Conservation (phyloP, 2,113 vertebrate species). For the Pantherophis guttatus region DNA sequence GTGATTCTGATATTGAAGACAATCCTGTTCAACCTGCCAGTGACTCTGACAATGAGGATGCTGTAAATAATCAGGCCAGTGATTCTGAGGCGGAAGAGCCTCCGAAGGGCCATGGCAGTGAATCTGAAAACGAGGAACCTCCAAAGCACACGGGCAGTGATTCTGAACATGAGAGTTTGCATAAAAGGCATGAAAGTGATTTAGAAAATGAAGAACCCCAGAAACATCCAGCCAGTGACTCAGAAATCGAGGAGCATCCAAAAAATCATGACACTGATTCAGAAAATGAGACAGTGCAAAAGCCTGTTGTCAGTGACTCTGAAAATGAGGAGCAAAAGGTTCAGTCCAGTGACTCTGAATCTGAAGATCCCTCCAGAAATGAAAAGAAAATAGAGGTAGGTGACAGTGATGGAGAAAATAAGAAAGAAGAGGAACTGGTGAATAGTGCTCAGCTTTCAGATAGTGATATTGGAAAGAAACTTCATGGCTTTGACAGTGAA, state of each 20-base stretch:
- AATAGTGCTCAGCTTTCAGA: conserved; percentile 61
- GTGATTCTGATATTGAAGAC: conserved; percentile 74
- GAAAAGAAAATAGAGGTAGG: conserved; percentile 74
- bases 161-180: conserved; percentile 62
- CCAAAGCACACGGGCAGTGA: conserved; percentile 50
- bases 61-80: conserved; percentile 68
- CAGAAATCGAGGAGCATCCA: conserved; percentile 50
- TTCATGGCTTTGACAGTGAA: conserved; percentile 73
- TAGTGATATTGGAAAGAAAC: conserved; percentile 52
- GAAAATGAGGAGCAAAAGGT: conserved; percentile 56
- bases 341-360: conserved; percentile 63
- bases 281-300: conserved; percentile 44
- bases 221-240: conserved; percentile 60
- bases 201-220: conserved; percentile 64
- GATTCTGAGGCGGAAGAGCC: conserved; percentile 76
- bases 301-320: conserved; percentile 56
- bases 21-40: conserved; percentile 52
- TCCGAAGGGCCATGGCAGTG: conserved; percentile 69
- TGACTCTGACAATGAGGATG: conserved; percentile 71
- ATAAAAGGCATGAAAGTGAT: conserved; percentile 57
- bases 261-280: conserved; percentile 64
- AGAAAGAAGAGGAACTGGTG: conserved; percentile 57
- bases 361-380: conserved; percentile 56
- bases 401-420: conserved; percentile 68
- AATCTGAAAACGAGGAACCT: conserved; percentile 71